Evolutionary conservation across 2,888 invertebrate genomes (phyloP).

Genomic region (Epistrophella euchroma): DNA sequence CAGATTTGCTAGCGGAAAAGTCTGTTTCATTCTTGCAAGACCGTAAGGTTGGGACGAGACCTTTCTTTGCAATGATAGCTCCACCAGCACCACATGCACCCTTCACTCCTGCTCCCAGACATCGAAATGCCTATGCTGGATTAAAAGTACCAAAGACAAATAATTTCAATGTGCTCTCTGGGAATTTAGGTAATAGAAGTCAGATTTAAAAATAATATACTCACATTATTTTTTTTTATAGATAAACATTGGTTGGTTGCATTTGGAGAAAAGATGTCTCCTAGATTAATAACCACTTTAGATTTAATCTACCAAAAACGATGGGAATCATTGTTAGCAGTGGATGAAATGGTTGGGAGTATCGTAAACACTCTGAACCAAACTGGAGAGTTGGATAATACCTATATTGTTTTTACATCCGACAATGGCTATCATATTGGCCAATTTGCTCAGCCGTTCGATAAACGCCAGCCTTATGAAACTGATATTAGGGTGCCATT

Average conservation of each 20-base stretch:
- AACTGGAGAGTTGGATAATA: constrained; percentile 87
- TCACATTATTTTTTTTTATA: constrained; percentile 82
- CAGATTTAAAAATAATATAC: not conserved
- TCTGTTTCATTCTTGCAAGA: constrained; percentile 77
- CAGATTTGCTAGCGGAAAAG: constrained; percentile 89
- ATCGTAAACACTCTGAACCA: constrained; percentile 86
- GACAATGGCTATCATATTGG: constrained; percentile 97
- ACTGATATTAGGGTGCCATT: constrained; percentile 94
- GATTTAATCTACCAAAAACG: constrained; percentile 90
- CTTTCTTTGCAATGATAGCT: constrained; percentile 93
- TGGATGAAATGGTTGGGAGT: constrained; percentile 92
- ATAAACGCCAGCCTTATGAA: constrained; percentile 96
- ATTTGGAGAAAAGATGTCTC: constrained; percentile 87
- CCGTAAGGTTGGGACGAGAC: constrained; percentile 63
- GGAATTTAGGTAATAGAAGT: constrained; percentile 75
- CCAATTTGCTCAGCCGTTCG: constrained; percentile 94
- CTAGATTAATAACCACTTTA: constrained; percentile 85
- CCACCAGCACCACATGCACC: constrained; percentile 95
- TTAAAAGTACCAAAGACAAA: constrained; percentile 88
- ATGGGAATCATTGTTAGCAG: constrained; percentile 92
- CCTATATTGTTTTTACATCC: constrained; percentile 93
- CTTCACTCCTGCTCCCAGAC: constrained; percentile 91
- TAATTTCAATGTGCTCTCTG: constrained; percentile 86
- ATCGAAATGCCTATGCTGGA: constrained; percentile 86
- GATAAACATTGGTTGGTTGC: constrained; percentile 94